phyloP scores from a whole-genome alignment of 2,888 invertebrate genomes.

The Apodemia mormo region DNA sequence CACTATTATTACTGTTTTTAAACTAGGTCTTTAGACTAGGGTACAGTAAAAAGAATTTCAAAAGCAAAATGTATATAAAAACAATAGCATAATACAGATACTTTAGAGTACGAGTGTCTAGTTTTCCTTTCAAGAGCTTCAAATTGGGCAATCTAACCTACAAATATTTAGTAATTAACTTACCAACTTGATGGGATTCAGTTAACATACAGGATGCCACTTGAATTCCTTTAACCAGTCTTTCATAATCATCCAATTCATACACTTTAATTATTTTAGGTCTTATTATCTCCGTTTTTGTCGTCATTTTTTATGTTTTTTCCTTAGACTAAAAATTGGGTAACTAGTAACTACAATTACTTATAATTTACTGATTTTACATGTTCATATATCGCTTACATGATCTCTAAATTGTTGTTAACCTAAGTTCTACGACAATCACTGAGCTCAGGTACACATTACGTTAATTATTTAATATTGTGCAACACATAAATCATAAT shows the following conservation, averaged over 20 bases:
- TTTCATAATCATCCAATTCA: constrained; percentile 75
- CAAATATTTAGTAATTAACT: constrained; percentile 40
- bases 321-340: neutral
- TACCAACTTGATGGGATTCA: constrained; percentile 75
- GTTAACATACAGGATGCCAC: constrained; percentile 83
- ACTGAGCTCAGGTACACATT: no score
- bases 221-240: constrained; percentile 75
- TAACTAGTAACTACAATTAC: neutral
- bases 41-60: no score
- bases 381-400: neutral
- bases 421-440: no score
- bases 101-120: neutral
- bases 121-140: neutral
- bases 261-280: constrained; percentile 72
- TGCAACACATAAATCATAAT: no score
- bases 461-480: no score
- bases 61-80: no score
- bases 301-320: constrained; percentile 47
- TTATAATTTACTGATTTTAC: neutral
- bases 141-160: constrained; percentile 2
- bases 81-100: neutral
- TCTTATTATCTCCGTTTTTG: constrained; percentile 55
- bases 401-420: neutral
- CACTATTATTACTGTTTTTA: no score
- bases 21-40: no score